Conservation (phyloP, 2,888 invertebrate genomes). For the Caenorhabditis zanzibari region DNA sequence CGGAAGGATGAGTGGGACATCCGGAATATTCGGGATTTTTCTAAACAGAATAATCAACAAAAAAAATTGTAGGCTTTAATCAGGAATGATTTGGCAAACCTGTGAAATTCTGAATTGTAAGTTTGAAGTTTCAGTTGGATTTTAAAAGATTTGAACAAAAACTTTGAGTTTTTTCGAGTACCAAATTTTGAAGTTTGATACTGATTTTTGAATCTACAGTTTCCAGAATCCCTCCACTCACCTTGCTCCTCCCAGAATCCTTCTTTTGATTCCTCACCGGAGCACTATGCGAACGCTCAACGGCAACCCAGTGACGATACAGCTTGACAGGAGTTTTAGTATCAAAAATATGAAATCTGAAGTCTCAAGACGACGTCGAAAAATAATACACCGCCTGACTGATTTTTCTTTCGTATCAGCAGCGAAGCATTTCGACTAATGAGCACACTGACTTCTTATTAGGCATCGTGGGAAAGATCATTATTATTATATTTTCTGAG, state of each 20-base stretch:
- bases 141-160: too few relatives aligned
- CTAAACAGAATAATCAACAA: neutral
- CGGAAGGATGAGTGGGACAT: neutral
- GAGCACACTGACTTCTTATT: conserved; percentile 15
- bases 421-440: conserved; percentile 15
- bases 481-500: neutral
- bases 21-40: neutral
- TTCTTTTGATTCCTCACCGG: conserved; percentile 20
- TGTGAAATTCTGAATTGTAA: too few relatives aligned
- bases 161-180: too few relatives aligned
- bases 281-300: conserved; percentile 41
- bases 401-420: conserved; percentile 7
- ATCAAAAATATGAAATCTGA: neutral
- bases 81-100: too few relatives aligned
- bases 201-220: neutral
- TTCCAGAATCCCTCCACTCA: neutral
- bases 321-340: conserved; percentile 30
- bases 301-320: conserved; percentile 53
- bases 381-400: conserved; percentile 8
- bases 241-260: neutral
- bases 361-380: neutral
- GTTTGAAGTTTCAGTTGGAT: too few relatives aligned
- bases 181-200: too few relatives aligned
- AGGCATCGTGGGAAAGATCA: conserved; percentile 47
- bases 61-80: too few relatives aligned